These are phyloP conservation scores for Agelas oroides DNA, from an alignment of 37 sponge, comb jelly and placozoan species.

Conservation along the genomic window DNA sequence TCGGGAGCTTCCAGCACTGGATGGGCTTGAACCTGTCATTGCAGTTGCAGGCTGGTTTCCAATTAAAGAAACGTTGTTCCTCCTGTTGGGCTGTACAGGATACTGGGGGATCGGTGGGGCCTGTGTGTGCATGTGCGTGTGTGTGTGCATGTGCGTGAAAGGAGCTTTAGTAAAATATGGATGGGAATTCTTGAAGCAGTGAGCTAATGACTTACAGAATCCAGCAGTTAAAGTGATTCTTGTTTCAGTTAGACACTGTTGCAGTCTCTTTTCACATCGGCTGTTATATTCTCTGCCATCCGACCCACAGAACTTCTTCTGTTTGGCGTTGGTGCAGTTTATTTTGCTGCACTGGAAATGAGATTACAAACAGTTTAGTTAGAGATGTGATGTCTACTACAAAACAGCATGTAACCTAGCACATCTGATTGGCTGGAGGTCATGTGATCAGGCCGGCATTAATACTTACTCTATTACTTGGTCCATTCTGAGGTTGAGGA, in stretches of 20 bases:
- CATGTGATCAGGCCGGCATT: too few species aligned
- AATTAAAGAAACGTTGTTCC: not conserved
- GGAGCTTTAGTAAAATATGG: not conserved
- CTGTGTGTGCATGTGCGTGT: too few species aligned
- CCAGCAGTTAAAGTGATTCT: not conserved
- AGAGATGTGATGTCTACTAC: too few species aligned
- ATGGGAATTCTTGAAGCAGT: too few species aligned
- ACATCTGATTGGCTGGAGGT: too few species aligned
- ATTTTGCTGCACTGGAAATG: constrained; percentile 5
- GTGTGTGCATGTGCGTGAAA: not conserved
- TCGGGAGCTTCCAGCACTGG: not conserved
- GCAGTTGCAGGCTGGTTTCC: constrained; percentile 3
- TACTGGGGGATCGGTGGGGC: too few species aligned
- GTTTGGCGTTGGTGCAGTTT: constrained; percentile 4
- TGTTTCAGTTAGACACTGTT: not conserved
- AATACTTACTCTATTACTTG: too few species aligned
- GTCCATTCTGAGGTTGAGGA: too few species aligned
- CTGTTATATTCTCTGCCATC: constrained; percentile 22
- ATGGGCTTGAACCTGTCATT: not conserved
- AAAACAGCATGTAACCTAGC: too few species aligned
- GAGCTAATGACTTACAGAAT: too few species aligned
- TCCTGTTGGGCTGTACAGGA: not conserved
- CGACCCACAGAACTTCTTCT: constrained; percentile 20
- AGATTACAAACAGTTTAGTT: too few species aligned
- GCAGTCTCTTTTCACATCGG: not conserved